phyloP scores from a whole-genome alignment of 1,140 invertebrate genomes.

The Drosophila triauraria region DNA sequence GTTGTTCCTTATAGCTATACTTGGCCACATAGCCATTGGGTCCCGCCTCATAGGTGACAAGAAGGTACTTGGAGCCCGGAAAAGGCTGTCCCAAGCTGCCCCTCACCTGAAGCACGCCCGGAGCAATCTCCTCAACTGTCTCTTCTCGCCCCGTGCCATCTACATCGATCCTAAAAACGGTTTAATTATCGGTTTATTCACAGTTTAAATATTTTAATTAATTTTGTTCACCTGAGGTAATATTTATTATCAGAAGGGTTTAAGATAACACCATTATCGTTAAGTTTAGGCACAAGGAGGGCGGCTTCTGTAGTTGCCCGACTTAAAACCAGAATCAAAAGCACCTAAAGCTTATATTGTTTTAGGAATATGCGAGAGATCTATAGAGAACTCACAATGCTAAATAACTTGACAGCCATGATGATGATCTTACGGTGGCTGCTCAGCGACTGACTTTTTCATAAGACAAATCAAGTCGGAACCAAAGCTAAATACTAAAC shows the following conservation, averaged over 20 bases:
- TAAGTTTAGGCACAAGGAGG: slow-evolving; percentile 21
- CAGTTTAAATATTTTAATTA: too few relatives aligned
- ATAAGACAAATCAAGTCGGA: not conserved
- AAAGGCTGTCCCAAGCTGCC: slow-evolving; percentile 21
- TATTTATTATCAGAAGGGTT: slow-evolving; percentile 34
- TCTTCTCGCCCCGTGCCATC: slow-evolving; percentile 18
- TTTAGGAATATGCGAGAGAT: not conserved
- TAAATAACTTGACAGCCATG: slow-evolving; percentile 19
- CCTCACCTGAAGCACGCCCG: slow-evolving; percentile 35
- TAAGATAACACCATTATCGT: slow-evolving; percentile 16
- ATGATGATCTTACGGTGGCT: not conserved
- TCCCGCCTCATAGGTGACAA: slow-evolving; percentile 46
- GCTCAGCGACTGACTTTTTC: slow-evolving; percentile 1
- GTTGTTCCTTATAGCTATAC: slow-evolving; percentile 11
- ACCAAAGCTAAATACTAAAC: not conserved
- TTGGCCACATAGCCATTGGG: slow-evolving; percentile 50
- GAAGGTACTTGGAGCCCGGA: slow-evolving; percentile 3
- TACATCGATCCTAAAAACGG: slow-evolving; percentile 11
- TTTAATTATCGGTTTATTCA: not conserved
- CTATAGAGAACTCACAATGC: slow-evolving; percentile 21
- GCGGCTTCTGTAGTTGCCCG: not conserved
- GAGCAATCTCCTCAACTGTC: slow-evolving; percentile 40
- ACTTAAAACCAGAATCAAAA: slow-evolving; percentile 20
- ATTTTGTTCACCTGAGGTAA: slow-evolving; percentile 25
- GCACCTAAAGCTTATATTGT: slow-evolving; percentile 13